Conservation (phyloP, 2,797 vertebrate species). For the Coccyzus lansbergi region DNA sequence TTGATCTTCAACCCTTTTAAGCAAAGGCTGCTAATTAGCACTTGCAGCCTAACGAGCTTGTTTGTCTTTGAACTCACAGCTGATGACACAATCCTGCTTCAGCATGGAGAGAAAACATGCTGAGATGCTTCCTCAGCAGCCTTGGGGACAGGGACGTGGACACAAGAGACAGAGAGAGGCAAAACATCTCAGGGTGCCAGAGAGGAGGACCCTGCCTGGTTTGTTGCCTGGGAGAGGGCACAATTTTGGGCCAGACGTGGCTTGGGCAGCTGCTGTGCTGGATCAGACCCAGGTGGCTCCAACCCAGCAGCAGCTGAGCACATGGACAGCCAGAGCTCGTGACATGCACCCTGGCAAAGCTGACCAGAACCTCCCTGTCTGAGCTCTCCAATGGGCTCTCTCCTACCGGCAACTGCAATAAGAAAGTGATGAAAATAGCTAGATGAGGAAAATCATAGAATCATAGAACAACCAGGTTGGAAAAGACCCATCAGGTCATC, state of each 20-base stretch:
- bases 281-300: neutral
- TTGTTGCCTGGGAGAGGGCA: neutral
- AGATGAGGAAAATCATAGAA: neutral
- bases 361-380: neutral
- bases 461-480: too few relatives aligned
- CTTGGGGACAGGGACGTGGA: neutral
- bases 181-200: too few relatives aligned
- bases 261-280: neutral
- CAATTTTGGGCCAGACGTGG: neutral
- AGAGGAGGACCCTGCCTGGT: neutral
- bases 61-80: neutral
- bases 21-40: neutral
- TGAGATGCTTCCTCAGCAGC: neutral
- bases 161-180: neutral
- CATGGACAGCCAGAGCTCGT: rapidly evolving
- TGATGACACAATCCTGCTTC: neutral
- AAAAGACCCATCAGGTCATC: too few relatives aligned
- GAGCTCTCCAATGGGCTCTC: rapidly evolving
- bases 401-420: neutral
- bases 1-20: neutral
- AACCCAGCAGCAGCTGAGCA: neutral
- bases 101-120: rapidly evolving
- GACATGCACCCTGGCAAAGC: neutral
- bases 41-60: neutral
- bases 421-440: neutral